Conservation (phyloP, 2,888 invertebrate species). For the Boloria euphrosyne region DNA sequence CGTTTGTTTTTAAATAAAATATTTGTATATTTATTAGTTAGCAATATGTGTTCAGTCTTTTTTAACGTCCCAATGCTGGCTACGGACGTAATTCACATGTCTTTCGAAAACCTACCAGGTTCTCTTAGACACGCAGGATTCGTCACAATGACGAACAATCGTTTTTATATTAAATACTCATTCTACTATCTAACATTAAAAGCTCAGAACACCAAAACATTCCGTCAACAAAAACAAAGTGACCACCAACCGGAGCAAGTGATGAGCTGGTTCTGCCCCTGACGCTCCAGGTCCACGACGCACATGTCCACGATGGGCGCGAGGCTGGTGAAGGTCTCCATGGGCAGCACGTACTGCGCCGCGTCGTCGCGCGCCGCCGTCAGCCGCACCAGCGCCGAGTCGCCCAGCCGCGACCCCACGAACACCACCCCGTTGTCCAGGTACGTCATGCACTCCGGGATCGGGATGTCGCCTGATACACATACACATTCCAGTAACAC, state of each 20-base stretch:
- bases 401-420: conserved; percentile 97
- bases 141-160: no score
- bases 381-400: conserved; percentile 96
- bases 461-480: conserved; percentile 89
- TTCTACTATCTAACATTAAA: no score
- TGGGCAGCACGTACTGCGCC: conserved; percentile 94
- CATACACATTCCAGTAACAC: no score
- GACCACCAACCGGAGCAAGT: conserved; percentile 91
- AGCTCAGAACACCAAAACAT: no score
- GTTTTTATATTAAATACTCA: no score
- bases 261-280: conserved; percentile 98
- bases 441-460: conserved; percentile 98
- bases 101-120: no score
- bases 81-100: no score
- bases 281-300: conserved; percentile 95
- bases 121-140: no score
- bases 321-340: conserved; percentile 98
- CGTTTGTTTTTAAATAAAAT: not conserved
- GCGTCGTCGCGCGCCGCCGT: conserved; percentile 92
- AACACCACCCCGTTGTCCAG: conserved; percentile 99
- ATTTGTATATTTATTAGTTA: no score
- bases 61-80: no score
- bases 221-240: no score
- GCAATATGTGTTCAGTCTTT: no score
- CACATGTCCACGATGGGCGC: conserved; percentile 99